Percentiles rank a stretch among this genome's conserved stretches.
Evolutionary conservation across 2,113 vertebrate genomes (phyloP).

Genomic region (Halcyon senegalensis): DNA sequence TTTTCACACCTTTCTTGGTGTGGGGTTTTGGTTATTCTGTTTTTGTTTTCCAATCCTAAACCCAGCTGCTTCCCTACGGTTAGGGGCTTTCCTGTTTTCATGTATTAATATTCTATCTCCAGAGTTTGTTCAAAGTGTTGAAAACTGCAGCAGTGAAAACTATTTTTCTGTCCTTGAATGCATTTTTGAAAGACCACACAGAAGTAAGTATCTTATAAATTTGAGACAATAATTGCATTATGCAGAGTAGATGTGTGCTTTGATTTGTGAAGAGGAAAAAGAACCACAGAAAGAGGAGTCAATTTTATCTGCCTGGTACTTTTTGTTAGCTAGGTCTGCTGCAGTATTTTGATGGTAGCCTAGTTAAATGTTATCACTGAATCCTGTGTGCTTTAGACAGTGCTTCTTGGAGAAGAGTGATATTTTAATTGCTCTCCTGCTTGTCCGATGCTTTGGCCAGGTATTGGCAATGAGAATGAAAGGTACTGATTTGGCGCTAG

Average conservation of each 20-base stretch:
- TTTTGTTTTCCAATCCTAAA: background rate
- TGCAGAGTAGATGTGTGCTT: background rate
- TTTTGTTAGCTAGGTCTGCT: background rate
- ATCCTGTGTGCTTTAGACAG: background rate
- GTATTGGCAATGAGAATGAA: background rate
- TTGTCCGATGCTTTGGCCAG: constrained; percentile 13
- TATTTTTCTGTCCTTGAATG: background rate
- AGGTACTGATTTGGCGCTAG: background rate
- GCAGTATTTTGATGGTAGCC: background rate
- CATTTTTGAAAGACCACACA: background rate
- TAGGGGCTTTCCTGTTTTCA: background rate
- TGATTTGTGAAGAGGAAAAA: background rate
- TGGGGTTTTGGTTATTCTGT: background rate
- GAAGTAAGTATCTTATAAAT: background rate
- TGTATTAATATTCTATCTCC: background rate
- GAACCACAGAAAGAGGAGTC: background rate
- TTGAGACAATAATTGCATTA: background rate
- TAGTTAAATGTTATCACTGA: background rate
- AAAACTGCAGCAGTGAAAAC: background rate
- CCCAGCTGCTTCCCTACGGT: background rate
- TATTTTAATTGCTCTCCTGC: constrained; percentile 40
- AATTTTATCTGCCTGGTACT: background rate
- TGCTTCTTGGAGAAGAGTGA: constrained; percentile 18
- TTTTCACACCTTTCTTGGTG: background rate
- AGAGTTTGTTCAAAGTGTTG: background rate